Evolutionary conservation across 2,888 invertebrate genomes (phyloP), one percentile per base, ranked within the genome.

Genomic region (Myopa tessellatipennis): DNA sequence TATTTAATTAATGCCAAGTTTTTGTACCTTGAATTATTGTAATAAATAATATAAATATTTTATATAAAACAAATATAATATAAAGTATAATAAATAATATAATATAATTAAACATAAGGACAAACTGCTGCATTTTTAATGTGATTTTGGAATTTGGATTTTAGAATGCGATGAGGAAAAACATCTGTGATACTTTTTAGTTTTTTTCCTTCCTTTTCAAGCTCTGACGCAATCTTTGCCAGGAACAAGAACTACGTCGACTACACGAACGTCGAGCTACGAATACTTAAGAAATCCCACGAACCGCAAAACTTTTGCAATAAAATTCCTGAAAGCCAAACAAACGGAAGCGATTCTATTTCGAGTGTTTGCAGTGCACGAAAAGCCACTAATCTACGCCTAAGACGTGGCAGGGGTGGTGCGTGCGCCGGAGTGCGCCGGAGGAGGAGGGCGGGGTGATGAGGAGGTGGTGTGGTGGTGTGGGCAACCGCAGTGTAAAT

Each of bases 401-500:
- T n/a, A 52, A 74, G 52, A 65, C 45, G 74, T 4, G 5, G 58
- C 1, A 4, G 4, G 3, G 18, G 61, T 10, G 58, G 58, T n/a
- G 5, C 18, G 58, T 26, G 16, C 16, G 58, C 12, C 12, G 50
- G n/a, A 16, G 58, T 16, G 58, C 12, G 58, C 7, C 12, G 58
- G 52, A 52, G 14, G 58, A 26, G 8, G 18, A 26, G 34, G 18
- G n/a, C n/a, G 34, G 61, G 18, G 0, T 58, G 58, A 18, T 58
- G 58, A 58, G 58, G 18, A 58, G 3, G 58, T 6, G 58, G 16
- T 10, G 14, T 14, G n/a, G n/a, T n/a, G 38, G 14, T 10, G 14
- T 14, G 65, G 65, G 38, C 36, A 70, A 77, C 77, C 77, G 58
- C 77, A 77, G 45, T 77, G 74, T 74, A 77, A 77, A 77, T 63